Percentiles rank a stretch among this genome's conserved stretches.
Conservation (phyloP, 1,140 invertebrate genomes). For the Apocrypta bakeri region DNA sequence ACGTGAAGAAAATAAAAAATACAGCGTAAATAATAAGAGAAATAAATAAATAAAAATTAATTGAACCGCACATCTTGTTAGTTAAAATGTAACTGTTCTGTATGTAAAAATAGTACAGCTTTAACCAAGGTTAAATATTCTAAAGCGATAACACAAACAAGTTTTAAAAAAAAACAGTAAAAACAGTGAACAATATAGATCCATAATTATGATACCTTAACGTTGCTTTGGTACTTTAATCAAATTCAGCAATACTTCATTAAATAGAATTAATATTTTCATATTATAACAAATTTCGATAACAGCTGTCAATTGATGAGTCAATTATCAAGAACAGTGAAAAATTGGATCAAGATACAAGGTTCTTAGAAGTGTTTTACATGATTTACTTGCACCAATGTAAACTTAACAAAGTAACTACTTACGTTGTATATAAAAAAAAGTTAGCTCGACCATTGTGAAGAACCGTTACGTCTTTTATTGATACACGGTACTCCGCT, state of each 20-base stretch:
- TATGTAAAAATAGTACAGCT: not conserved
- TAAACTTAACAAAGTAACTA: slow-evolving; percentile 54
- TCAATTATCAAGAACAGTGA: not conserved
- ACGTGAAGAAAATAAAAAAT: not conserved
- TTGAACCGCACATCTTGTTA: not conserved
- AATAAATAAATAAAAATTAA: not conserved
- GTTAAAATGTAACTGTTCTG: not conserved
- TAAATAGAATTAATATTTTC: not conserved
- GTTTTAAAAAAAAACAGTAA: not conserved
- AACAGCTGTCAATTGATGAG: no score
- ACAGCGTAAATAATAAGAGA: not conserved
- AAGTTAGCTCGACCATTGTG: slow-evolving; percentile 63
- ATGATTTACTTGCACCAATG: slow-evolving; percentile 52
- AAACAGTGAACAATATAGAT: not conserved
- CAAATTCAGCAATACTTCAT: not conserved
- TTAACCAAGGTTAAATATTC: not conserved
- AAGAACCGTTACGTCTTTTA: slow-evolving; percentile 70
- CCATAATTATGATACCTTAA: not conserved
- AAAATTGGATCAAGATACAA: not conserved
- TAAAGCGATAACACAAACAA: not conserved
- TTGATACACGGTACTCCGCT: slow-evolving; percentile 59
- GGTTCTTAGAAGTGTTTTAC: slow-evolving; percentile 50
- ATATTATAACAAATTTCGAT: not conserved
- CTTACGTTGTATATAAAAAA: slow-evolving; percentile 65
- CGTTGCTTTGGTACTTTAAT: not conserved